phyloP scores from a whole-genome alignment of 2,113 vertebrate genomes.

The Tamias sibiricus region DNA sequence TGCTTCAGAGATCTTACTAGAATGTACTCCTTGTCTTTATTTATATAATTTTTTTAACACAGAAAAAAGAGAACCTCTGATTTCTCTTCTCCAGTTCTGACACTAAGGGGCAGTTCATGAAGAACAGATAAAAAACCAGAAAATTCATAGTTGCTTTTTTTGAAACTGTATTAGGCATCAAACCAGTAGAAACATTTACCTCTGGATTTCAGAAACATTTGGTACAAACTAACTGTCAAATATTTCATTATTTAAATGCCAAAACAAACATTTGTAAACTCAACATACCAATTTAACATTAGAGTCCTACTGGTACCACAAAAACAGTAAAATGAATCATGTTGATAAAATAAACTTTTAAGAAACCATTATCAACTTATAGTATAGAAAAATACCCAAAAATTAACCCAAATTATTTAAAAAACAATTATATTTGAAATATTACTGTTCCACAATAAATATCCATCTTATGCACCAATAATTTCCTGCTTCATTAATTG shows the following conservation, averaged over 20 bases:
- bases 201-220: constrained; percentile 64
- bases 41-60: constrained; percentile 45
- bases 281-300: constrained; percentile 69
- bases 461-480: constrained; percentile 66
- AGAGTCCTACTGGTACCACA: constrained; percentile 74
- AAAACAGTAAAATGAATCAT: constrained; percentile 80
- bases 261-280: constrained; percentile 69
- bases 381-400: constrained; percentile 68
- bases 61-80: constrained; percentile 70
- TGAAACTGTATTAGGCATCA: constrained; percentile 60
- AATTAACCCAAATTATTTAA: constrained; percentile 79
- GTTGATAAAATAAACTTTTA: constrained; percentile 76
- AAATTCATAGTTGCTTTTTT: constrained; percentile 61
- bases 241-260: constrained; percentile 80
- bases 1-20: constrained; percentile 54
- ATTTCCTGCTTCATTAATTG: constrained; percentile 70
- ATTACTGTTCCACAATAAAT: constrained; percentile 75
- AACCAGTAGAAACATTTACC: constrained; percentile 68
- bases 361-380: constrained; percentile 83
- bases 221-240: constrained; percentile 62
- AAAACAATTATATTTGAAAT: constrained; percentile 71
- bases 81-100: constrained; percentile 67
- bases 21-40: constrained; percentile 37
- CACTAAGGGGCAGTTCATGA: constrained; percentile 31
- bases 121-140: constrained; percentile 57